Evolutionary conservation across 2,888 invertebrate species (phyloP), one percentile per base, ranked within the genome.

Genomic region (Dermolepida albohirtum): DNA sequence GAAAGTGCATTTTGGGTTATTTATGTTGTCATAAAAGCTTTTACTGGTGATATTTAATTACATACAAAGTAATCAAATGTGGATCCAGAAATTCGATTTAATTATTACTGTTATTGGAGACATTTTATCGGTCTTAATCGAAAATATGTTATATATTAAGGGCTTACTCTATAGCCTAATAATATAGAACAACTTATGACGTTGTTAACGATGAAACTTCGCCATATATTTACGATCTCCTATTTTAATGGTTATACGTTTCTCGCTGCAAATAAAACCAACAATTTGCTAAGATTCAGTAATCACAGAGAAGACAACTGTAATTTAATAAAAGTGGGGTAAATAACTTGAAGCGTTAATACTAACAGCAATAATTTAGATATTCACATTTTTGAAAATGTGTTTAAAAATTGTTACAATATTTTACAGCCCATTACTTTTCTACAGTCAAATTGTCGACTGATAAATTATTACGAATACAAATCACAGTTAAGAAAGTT

Each of bases 1-100:
- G 14, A n/a, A 34, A 62, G 47, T 62, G 47, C 59, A 62, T 62
- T 62, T 62, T 62, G 34, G 47, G 59, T 62, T 34, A 62, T 62
- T 62, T 62, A 62, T 62, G 49, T 62, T 47, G 47, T 47, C 59
- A 43, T 62, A 62, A 62, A 62, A 47, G 47, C 44, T 49, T 47
- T 62, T 47, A 62, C 47, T 16, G 47, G 29, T 34, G 34, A 62
- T 49, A 62, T 62, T 62, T 62, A 62, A 62, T 62, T 62, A 27
- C 34, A 34, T 34, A 34, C 34, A 10, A 7, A 6, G 34, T 34
- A 34, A 34, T 34, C 34, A 34, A 34, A 34, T 34, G 34, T 34
- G 34, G 22, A 50, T n/a, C 41, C 55, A 11, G 52, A 43, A 44
- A 29, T 47, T 47, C 34, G 47, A 47, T 49, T 62, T 62, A 62